Evolutionary conservation across 2,797 vertebrate genomes (phyloP), one percentile per base, ranked within the genome.

Genomic region (Melopsittacus undulatus): DNA sequence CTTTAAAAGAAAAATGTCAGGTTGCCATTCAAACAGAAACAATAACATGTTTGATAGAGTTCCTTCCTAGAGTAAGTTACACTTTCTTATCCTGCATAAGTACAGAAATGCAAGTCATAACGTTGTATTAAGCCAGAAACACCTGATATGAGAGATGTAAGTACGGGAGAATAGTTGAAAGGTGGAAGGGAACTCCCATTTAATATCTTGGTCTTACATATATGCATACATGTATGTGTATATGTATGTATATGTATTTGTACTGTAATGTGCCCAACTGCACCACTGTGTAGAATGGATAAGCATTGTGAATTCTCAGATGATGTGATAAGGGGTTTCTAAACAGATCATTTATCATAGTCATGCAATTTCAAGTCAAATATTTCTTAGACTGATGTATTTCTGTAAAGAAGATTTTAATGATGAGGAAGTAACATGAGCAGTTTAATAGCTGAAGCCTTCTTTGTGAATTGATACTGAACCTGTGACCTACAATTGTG

Each of bases 141-240:
- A 56, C 4, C 10, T 73, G 18, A 34, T n/a, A 24, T 2, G 26
- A 83, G 34, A 57, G 38, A 42, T 10, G 10, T n/a, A 76, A n/a
- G 9, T 29, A 16, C 27, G 13, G 27, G 13, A 81, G 7, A 84
- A 66, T 7, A 69, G 27, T 3, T 70, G 15, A 26, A 43, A 18
- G 18, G 4, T 42, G 7, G 9, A 72, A 54, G 30, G 4, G 38
- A 79, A 9, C 8, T 68, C 5, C 11, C 66, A 11, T 36, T 22
- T 38, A 56, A 46, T 63, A 42, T 32, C 29, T 54, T 74, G 21
- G 78, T 59, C 21, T 59, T 34, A 61, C 36, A 30, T 1, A 4
- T n/a, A 29, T 19, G 6, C 8, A 38, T 45, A 12, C 1, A 21
- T n/a, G n/a, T 3, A 5, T 3, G 3, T 7, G 7, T 26, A 40